phyloP scores from a whole-genome alignment of 2,113 vertebrate genomes.

The Catharus bicknelli region DNA sequence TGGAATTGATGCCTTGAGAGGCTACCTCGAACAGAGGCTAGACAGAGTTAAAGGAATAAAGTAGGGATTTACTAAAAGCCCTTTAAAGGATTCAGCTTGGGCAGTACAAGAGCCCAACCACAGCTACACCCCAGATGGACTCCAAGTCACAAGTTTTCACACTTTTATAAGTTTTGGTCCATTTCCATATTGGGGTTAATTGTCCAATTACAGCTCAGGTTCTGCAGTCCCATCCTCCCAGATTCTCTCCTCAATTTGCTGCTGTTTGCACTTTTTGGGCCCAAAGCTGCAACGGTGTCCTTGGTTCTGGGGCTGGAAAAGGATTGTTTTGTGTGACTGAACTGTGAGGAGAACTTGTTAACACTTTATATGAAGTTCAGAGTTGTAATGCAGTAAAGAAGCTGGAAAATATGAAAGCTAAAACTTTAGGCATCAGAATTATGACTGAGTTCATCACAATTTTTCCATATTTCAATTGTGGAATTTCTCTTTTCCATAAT shows the following conservation, averaged over 20 bases:
- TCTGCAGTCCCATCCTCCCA: neutral
- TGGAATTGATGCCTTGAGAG: neutral
- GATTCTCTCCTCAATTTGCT: too few species aligned
- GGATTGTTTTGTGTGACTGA: neutral
- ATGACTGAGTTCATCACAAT: neutral
- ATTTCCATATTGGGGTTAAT: neutral
- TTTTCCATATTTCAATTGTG: neutral
- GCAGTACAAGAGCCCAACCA: neutral
- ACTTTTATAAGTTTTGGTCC: neutral
- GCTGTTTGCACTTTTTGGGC: too few species aligned
- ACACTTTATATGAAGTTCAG: neutral
- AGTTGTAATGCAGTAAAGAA: neutral
- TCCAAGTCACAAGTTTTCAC: accelerated
- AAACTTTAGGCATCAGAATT: neutral
- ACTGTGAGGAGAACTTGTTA: neutral
- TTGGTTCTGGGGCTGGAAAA: neutral
- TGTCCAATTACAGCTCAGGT: neutral
- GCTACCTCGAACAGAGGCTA: neutral
- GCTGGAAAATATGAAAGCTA: neutral
- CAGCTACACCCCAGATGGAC: neutral
- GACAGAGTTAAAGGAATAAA: neutral
- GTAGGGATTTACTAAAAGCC: neutral
- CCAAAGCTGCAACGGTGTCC: accelerated
- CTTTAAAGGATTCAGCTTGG: too few species aligned
- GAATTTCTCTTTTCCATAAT: neutral